phyloP scores from a whole-genome alignment of 2,113 vertebrate genomes.

The Phylloscopus trochiloides region DNA sequence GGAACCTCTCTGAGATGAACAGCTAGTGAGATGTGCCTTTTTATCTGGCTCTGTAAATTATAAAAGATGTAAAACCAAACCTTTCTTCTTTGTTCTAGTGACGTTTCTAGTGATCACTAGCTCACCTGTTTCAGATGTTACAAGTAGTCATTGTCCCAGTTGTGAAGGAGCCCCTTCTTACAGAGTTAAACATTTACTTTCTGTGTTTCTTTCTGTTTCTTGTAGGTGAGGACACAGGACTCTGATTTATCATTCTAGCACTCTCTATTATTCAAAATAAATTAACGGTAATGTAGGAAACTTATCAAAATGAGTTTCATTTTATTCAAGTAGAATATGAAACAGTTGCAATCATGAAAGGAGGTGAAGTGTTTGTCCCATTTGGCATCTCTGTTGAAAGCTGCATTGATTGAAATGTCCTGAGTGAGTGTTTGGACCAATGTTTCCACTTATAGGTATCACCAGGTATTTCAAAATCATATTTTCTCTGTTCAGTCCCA shows the following conservation, averaged over 20 bases:
- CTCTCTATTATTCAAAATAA: not conserved
- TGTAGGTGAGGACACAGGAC: not conserved
- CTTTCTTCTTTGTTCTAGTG: not conserved
- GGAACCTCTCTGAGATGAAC: not conserved
- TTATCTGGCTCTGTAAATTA: not conserved
- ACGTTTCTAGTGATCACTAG: not conserved
- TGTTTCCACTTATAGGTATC: rapidly evolving
- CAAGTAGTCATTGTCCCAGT: not conserved
- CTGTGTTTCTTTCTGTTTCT: not conserved
- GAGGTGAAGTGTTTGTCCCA: not conserved
- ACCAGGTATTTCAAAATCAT: not conserved
- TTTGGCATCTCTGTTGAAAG: not conserved
- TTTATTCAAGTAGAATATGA: not conserved
- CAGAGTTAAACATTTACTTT: rapidly evolving
- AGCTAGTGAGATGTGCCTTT: not conserved
- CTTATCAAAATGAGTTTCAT: not conserved
- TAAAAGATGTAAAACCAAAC: not conserved
- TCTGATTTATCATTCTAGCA: not conserved
- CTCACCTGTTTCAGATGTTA: not conserved
- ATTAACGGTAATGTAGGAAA: not conserved
- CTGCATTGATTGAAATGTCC: not conserved
- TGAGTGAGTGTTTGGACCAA: not conserved
- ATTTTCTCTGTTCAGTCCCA: not conserved
- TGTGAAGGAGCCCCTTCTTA: not conserved
- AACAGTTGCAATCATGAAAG: not conserved